Evolutionary conservation across 2,113 vertebrate genomes (phyloP).

Genomic region (Peromyscus leucopus): DNA sequence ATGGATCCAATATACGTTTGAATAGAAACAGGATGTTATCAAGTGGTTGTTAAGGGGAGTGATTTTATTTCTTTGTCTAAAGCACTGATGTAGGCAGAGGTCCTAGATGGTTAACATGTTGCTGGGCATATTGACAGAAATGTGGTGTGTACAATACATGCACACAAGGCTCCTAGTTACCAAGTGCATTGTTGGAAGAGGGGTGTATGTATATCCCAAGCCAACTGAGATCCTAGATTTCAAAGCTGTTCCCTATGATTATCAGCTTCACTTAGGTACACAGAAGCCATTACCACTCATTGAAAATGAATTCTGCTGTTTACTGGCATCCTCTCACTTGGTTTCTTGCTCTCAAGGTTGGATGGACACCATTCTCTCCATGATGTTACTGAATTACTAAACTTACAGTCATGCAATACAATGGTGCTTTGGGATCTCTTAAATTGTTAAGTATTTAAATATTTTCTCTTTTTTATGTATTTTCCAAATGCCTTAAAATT

Average conservation of each 20-base stretch:
- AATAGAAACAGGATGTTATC: background rate
- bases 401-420: background rate
- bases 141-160: background rate
- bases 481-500: background rate
- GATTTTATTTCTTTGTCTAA: background rate
- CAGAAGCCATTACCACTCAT: background rate
- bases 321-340: background rate
- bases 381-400: background rate
- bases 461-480: background rate
- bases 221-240: background rate
- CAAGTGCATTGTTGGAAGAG: background rate
- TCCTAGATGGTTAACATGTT: background rate
- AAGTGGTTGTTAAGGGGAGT: background rate
- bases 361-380: background rate
- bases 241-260: background rate
- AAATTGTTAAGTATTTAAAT: constrained; percentile 17
- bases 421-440: background rate
- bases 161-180: background rate
- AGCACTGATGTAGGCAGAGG: background rate
- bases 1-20: background rate
- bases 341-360: constrained; percentile 20
- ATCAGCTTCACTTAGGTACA: background rate
- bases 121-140: background rate
- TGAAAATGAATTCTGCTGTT: background rate
- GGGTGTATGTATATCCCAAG: background rate